phyloP scores from a whole-genome alignment of 2,113 vertebrate genomes.

The Passer domesticus region DNA sequence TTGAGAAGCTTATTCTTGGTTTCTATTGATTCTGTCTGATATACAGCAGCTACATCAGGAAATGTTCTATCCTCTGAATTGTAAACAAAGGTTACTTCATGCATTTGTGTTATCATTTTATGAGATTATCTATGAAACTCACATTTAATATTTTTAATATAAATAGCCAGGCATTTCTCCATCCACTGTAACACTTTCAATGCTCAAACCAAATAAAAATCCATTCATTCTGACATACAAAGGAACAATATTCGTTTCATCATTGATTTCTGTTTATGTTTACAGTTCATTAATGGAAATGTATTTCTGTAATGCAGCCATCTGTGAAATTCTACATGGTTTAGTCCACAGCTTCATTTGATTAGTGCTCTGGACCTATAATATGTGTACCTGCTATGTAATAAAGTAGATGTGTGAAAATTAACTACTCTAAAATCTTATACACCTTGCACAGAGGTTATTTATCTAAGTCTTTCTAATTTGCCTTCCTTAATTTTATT shows the following conservation, averaged over 20 bases:
- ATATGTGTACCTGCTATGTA: background rate
- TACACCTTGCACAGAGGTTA: background rate
- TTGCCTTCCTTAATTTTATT: background rate
- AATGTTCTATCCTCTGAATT: background rate
- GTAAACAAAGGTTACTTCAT: background rate
- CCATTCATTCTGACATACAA: background rate
- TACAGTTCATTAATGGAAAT: slow-evolving; percentile 21
- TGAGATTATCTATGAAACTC: slow-evolving; percentile 3
- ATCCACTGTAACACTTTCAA: background rate
- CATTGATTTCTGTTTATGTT: slow-evolving; percentile 39
- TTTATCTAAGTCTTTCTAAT: background rate
- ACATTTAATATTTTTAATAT: background rate
- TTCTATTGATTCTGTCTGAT: background rate
- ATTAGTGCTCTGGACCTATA: background rate
- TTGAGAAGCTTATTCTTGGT: background rate
- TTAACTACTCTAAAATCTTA: background rate
- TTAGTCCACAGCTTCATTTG: background rate
- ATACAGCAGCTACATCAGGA: background rate
- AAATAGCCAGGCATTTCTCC: background rate
- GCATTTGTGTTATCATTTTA: background rate
- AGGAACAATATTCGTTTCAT: background rate
- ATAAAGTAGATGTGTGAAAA: background rate
- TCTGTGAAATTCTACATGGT: background rate
- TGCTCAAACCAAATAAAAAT: background rate
- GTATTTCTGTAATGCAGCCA: background rate